phyloP scores from a whole-genome alignment of 2,113 vertebrate species.

The Rafetus swinhoei region DNA sequence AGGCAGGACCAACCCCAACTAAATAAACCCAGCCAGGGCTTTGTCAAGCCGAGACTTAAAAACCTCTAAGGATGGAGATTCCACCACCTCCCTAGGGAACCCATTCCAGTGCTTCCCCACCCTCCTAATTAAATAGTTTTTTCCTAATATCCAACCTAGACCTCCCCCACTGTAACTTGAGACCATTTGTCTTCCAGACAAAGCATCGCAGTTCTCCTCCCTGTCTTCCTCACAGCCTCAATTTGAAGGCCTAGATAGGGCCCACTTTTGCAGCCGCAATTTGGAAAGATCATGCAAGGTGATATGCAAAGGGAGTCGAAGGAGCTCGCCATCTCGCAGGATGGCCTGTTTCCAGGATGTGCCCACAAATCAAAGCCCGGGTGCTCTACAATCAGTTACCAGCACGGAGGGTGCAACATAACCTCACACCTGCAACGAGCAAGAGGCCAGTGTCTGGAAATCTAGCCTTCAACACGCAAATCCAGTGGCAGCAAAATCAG shows the following conservation, averaged over 20 bases:
- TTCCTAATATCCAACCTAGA: too few relatives aligned
- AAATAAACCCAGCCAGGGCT: too few relatives aligned
- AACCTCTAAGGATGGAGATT: too few relatives aligned
- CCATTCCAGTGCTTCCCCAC: too few relatives aligned
- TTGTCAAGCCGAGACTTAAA: too few relatives aligned
- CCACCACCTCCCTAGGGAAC: too few relatives aligned
- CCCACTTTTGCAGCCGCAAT: background rate
- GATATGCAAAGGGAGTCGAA: background rate
- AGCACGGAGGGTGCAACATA: fast-evolving
- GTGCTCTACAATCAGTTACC: background rate
- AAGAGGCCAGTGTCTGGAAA: background rate
- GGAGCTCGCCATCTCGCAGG: background rate
- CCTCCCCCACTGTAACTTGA: too few relatives aligned
- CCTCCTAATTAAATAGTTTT: too few relatives aligned
- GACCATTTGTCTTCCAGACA: background rate
- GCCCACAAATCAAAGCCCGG: background rate
- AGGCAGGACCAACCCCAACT: background rate
- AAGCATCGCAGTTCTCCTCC: background rate
- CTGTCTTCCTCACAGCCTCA: background rate
- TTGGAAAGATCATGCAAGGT: background rate
- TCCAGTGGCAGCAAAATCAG: fast-evolving
- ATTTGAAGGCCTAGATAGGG: background rate
- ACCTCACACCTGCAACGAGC: background rate
- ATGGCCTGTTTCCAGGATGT: background rate
- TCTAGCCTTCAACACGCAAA: background rate